Percentiles rank a stretch among this genome's conserved stretches.
Evolutionary conservation across 2,113 vertebrate genomes (phyloP).

Genomic region (Salvelinus namaycush): DNA sequence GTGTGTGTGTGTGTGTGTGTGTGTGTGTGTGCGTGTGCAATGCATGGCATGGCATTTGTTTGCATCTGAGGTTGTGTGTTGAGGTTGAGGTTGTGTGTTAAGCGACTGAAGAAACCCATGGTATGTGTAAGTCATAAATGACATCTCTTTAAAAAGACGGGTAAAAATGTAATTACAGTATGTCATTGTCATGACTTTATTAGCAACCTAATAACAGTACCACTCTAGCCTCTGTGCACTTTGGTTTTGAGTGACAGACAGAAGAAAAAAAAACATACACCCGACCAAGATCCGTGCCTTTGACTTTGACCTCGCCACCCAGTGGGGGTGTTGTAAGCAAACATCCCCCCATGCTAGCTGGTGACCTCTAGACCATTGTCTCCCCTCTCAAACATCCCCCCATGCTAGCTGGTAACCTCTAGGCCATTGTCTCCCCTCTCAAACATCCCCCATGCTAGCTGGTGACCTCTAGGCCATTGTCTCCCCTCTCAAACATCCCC

Average conservation of each 20-base stretch:
- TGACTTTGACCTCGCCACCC: constrained; percentile 39
- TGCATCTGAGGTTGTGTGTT: too few relatives aligned
- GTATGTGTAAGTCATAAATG: too few relatives aligned
- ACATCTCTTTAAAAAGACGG: too few relatives aligned
- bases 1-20: too few relatives aligned
- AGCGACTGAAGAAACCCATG: too few relatives aligned
- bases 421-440: not conserved
- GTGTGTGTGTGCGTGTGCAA: too few relatives aligned
- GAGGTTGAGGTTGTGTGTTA: too few relatives aligned
- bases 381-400: not conserved
- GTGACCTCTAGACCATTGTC: not conserved
- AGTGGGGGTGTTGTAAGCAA: constrained; percentile 8
- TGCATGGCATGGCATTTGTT: too few relatives aligned
- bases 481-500: not conserved
- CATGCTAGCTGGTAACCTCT: not conserved
- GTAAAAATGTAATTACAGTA: too few relatives aligned
- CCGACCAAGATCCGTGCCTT: not conserved
- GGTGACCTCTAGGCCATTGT: not conserved
- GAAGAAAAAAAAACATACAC: constrained; percentile 10
- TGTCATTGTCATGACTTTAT: too few relatives aligned
- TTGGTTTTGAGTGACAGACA: not conserved
- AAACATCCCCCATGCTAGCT: constrained; percentile 1
- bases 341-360: not conserved
- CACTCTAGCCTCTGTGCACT: too few relatives aligned
- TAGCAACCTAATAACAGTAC: too few relatives aligned